These are phyloP conservation scores for Dolichomitus sp. DNA, from an alignment of 2,888 invertebrate genomes.

Conservation along the genomic window DNA sequence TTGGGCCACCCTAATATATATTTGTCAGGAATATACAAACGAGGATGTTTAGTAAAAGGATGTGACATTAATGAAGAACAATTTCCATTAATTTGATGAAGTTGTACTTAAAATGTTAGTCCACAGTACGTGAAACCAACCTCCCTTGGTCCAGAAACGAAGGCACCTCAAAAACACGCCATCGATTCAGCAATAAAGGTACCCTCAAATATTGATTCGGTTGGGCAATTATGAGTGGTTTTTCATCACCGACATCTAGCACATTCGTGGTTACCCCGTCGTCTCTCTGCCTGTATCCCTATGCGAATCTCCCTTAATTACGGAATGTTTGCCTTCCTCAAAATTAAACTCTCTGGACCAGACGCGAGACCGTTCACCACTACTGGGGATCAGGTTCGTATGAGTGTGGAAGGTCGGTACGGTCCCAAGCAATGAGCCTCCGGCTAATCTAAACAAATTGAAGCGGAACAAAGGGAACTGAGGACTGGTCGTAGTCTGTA, in stretches of 20 bases:
- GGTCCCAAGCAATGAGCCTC: constrained; percentile 61
- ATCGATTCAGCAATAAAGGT: constrained; percentile 76
- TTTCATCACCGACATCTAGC: constrained; percentile 73
- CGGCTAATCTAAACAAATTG: constrained; percentile 77
- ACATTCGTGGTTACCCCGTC: constrained; percentile 67
- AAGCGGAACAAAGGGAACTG: constrained; percentile 52
- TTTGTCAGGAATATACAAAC: not conserved
- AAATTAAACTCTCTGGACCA: constrained; percentile 77
- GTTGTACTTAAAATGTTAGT: constrained; percentile 3
- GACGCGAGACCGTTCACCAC: constrained; percentile 49
- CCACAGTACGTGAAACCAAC: constrained; percentile 22
- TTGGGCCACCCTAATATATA: not conserved
- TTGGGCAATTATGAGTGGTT: constrained; percentile 79
- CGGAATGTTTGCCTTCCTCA: constrained; percentile 81
- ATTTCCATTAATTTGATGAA: not conserved
- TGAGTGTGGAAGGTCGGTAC: constrained; percentile 28
- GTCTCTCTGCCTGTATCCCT: constrained; percentile 42
- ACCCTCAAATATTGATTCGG: constrained; percentile 80
- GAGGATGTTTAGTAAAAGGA: not conserved
- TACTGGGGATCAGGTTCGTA: constrained; percentile 18
- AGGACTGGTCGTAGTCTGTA: constrained; percentile 2
- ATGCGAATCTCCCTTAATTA: constrained; percentile 75
- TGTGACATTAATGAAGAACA: not conserved
- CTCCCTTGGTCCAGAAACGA: not conserved
- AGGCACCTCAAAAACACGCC: constrained; percentile 7